Evolutionary conservation across 2,797 vertebrate genomes (phyloP).

Genomic region (Poeciliopsis presidionis): DNA sequence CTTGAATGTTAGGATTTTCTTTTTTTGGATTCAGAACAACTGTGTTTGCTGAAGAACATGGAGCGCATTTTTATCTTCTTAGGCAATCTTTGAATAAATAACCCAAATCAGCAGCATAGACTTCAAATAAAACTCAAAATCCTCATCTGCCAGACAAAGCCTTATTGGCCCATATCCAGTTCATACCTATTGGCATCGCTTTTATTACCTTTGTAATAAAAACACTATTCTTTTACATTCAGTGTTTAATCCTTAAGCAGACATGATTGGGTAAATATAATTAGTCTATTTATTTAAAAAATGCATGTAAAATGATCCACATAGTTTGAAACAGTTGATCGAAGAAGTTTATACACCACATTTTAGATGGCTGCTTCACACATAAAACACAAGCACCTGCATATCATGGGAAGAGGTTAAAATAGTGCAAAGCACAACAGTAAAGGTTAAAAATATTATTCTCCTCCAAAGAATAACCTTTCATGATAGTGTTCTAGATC

Average conservation of each 20-base stretch:
- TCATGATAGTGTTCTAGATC: slow-evolving; percentile 5
- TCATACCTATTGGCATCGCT: neutral
- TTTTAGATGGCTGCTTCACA: neutral
- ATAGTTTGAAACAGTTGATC: slow-evolving; percentile 3
- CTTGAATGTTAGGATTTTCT: neutral
- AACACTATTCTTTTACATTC: slow-evolving; percentile 1
- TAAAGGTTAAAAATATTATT: slow-evolving; percentile 21
- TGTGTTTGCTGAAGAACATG: neutral
- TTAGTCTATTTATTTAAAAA: neutral
- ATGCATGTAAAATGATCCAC: neutral
- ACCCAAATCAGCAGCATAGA: neutral
- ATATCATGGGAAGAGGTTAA: neutral
- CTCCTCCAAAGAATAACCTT: slow-evolving; percentile 5
- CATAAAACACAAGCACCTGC: neutral
- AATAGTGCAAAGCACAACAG: slow-evolving; percentile 30
- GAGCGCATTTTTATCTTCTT: neutral
- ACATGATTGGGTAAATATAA: slow-evolving; percentile 7
- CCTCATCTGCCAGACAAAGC: neutral
- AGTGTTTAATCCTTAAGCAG: slow-evolving; percentile 11
- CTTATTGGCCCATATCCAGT: neutral
- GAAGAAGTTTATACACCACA: neutral
- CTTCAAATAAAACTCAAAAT: neutral
- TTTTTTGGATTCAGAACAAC: slow-evolving; percentile 6
- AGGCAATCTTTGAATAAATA: neutral
- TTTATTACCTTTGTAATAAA: neutral